Conservation (phyloP, 2,888 invertebrate genomes). For the Brachyopa scutellaris region DNA sequence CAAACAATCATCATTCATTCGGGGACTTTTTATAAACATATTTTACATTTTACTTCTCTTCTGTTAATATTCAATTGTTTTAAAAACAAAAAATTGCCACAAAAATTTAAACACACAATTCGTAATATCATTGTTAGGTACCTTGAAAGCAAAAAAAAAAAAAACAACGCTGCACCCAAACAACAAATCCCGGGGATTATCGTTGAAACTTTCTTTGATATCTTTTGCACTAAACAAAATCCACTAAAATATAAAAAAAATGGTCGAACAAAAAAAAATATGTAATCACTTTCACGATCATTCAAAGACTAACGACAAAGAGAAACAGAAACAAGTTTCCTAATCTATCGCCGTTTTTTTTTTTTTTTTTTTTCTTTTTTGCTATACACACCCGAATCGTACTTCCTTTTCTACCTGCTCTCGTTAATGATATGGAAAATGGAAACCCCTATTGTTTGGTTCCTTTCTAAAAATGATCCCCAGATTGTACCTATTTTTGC, state of each 20-base stretch:
- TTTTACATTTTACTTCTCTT: too few species aligned
- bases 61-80: too few species aligned
- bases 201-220: not conserved
- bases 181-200: not conserved
- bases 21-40: too few species aligned
- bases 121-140: not conserved
- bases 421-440: slow-evolving; percentile 43
- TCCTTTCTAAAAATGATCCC: slow-evolving; percentile 50
- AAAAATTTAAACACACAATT: not conserved
- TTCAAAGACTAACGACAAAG: slow-evolving; percentile 36
- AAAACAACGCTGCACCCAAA: not conserved
- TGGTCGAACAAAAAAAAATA: not conserved
- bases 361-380: slow-evolving; percentile 7
- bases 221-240: not conserved
- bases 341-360: slow-evolving; percentile 47
- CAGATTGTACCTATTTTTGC: slow-evolving; percentile 1
- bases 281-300: slow-evolving; percentile 64
- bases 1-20: too few species aligned
- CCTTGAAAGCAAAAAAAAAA: not conserved
- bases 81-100: too few species aligned
- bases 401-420: slow-evolving; percentile 50
- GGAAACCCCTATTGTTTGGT: slow-evolving; percentile 17
- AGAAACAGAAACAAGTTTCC: slow-evolving; percentile 40
- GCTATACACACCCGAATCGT: too few species aligned
- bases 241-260: not conserved